phyloP scores from a whole-genome alignment of 2,113 vertebrate genomes.

The Chrysochloris asiatica region DNA sequence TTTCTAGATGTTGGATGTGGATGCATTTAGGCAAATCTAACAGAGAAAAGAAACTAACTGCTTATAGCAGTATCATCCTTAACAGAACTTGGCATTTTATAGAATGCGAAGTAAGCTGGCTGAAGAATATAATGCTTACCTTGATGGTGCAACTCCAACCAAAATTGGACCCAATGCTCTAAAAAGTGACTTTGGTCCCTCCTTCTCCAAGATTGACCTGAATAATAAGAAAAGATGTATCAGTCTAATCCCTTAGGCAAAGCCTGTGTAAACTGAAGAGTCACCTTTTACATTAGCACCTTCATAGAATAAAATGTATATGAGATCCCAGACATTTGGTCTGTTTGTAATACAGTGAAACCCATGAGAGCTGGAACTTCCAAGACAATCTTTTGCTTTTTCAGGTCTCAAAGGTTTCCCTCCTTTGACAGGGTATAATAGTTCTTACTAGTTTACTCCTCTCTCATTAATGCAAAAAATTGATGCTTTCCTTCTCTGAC shows the following conservation, averaged over 20 bases:
- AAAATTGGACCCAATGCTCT: conserved; percentile 97
- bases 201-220: conserved; percentile 98
- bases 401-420: neutral
- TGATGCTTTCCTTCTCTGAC: neutral
- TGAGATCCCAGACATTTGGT: neutral
- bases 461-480: neutral
- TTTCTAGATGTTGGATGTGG: neutral
- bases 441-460: neutral
- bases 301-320: neutral
- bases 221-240: conserved; percentile 42
- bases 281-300: neutral
- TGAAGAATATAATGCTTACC: conserved; percentile 85
- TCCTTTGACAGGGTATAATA: neutral
- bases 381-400: neutral
- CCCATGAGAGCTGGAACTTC: neutral
- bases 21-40: neutral
- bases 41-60: neutral
- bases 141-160: conserved; percentile 97
- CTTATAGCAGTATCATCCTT: neutral
- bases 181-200: conserved; percentile 97
- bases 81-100: neutral
- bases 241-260: neutral
- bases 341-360: neutral
- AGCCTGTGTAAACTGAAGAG: neutral
- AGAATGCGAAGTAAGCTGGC: fast-evolving